Evolutionary conservation across 2,888 invertebrate species (phyloP).

Genomic region (Stenolophus ochropezus): DNA sequence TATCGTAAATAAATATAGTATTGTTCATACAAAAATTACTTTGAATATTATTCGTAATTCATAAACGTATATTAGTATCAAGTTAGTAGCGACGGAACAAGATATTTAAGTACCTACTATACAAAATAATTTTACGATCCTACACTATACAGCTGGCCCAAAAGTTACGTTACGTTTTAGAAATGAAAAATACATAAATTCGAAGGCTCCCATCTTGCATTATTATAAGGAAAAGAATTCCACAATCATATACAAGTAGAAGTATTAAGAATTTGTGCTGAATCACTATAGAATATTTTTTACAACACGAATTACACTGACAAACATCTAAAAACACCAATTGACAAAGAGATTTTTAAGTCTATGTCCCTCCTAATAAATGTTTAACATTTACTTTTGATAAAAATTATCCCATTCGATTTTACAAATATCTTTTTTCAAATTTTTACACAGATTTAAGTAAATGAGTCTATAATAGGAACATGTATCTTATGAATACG

Average conservation of each 20-base stretch:
- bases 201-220: conserved; percentile 10
- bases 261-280: conserved; percentile 58
- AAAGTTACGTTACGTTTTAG: conserved; percentile 24
- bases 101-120: conserved; percentile 43
- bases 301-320: conserved; percentile 59
- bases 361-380: conserved; percentile 72
- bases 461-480: conserved; percentile 59
- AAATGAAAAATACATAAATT: conserved; percentile 25
- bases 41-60: conserved; percentile 51
- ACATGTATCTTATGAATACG: conserved; percentile 60
- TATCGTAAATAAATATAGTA: conserved; percentile 51
- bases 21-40: conserved; percentile 57
- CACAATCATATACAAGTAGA: conserved; percentile 54
- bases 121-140: conserved; percentile 43
- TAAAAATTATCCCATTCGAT: conserved; percentile 59
- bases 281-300: conserved; percentile 56
- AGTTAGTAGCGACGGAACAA: conserved; percentile 58
- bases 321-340: conserved; percentile 60
- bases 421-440: conserved; percentile 54
- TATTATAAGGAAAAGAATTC: conserved; percentile 23
- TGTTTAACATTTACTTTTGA: conserved; percentile 60
- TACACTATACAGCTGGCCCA: conserved; percentile 42
- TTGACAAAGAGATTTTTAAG: conserved; percentile 66
- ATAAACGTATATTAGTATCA: conserved; percentile 54
- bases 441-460: conserved; percentile 57